Conservation (phyloP, 2,113 vertebrate genomes). For the Elephantulus edwardii region DNA sequence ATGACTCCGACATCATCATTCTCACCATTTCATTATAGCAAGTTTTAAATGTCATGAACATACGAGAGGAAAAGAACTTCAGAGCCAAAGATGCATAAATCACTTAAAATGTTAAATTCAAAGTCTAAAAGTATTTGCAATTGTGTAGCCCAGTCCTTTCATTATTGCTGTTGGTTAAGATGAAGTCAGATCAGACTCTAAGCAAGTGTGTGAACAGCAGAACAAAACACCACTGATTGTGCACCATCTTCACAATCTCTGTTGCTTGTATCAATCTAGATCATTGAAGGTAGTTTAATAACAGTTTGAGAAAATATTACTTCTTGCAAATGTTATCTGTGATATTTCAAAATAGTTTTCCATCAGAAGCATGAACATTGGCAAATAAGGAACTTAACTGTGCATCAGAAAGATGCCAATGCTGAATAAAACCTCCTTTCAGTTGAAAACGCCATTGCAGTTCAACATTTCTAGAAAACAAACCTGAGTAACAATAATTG, state of each 20-base stretch:
- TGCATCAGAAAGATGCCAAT: constrained; percentile 38
- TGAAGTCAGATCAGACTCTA: too few species aligned
- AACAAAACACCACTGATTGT: too few species aligned
- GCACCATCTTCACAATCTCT: too few species aligned
- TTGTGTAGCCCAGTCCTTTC: neutral
- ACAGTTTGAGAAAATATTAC: constrained; percentile 26
- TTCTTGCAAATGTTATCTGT: constrained; percentile 25
- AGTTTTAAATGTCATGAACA: constrained; percentile 23
- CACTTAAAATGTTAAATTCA: constrained; percentile 22
- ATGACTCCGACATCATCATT: neutral
- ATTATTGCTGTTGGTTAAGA: neutral
- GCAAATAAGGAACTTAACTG: constrained; percentile 39
- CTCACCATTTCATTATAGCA: neutral
- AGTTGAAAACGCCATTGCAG: constrained; percentile 38
- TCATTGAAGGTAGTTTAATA: too few species aligned
- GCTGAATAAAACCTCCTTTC: constrained; percentile 29
- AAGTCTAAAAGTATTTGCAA: constrained; percentile 16
- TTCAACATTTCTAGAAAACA: constrained; percentile 64
- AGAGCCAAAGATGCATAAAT: constrained; percentile 39
- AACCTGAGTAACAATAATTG: constrained; percentile 29
- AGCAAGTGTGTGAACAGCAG: too few species aligned
- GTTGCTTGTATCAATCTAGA: too few species aligned
- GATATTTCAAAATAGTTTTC: constrained; percentile 32
- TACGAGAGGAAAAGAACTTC: neutral
- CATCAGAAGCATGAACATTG: constrained; percentile 23